phyloP scores from a whole-genome alignment of 2,113 vertebrate species.

The Danio rerio region GRCz12tu NC_133188.1:33900001-33900500 shows the following conservation, averaged over 20 bases:
- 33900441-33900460: slow-evolving; percentile 71
- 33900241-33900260: background rate
- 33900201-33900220: slow-evolving; percentile 24
- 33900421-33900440: slow-evolving; percentile 64
- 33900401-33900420: slow-evolving; percentile 70
- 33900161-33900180: slow-evolving; percentile 18
- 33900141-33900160: slow-evolving; percentile 39
- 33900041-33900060: slow-evolving; percentile 1
- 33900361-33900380: slow-evolving; percentile 59
- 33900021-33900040: slow-evolving; percentile 12
- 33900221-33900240: slow-evolving; percentile 20
- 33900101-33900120: slow-evolving; percentile 46
- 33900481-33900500: slow-evolving; percentile 67
- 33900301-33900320: slow-evolving; percentile 12
- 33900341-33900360: slow-evolving; percentile 49
- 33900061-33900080: slow-evolving; percentile 42
- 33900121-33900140: slow-evolving; percentile 40
- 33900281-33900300: slow-evolving; percentile 32
- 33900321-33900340: slow-evolving; percentile 39
- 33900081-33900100: slow-evolving; percentile 26
- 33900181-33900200: slow-evolving; percentile 12
- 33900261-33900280: slow-evolving; percentile 40
- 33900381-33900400: slow-evolving; percentile 57
- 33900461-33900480: slow-evolving; percentile 79
- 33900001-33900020: slow-evolving; percentile 6